Conservation (phyloP, 2,797 vertebrate genomes). For the Furcifer pardalis region DNA sequence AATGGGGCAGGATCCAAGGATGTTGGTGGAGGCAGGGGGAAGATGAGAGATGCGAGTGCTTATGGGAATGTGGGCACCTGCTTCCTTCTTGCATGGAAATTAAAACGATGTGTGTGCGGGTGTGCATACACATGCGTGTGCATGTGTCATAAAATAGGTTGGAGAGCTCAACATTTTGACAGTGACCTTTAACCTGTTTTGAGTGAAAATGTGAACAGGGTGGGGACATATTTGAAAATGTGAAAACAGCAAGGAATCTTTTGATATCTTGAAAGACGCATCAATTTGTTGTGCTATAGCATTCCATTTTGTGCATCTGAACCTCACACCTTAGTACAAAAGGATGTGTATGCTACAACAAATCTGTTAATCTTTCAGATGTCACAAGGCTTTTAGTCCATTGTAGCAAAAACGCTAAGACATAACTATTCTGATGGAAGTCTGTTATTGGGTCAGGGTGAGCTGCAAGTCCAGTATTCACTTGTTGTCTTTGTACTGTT, state of each 20-base stretch:
- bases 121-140: not conserved
- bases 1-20: conserved; percentile 93
- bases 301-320: not conserved
- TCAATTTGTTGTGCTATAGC: not conserved
- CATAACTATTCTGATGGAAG: not conserved
- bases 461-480: not conserved
- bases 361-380: not conserved
- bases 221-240: not conserved
- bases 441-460: not conserved
- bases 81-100: conserved; percentile 79
- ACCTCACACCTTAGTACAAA: not conserved
- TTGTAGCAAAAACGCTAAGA: not conserved
- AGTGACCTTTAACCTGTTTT: not conserved
- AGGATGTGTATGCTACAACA: not conserved
- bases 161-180: conserved; percentile 41
- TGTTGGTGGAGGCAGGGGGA: conserved; percentile 65
- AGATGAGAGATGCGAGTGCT: conserved; percentile 79
- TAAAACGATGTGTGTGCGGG: conserved; percentile 58
- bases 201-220: not conserved
- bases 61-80: conserved; percentile 80
- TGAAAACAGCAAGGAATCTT: not conserved
- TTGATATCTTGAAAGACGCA: not conserved
- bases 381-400: not conserved
- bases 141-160: conserved; percentile 56
- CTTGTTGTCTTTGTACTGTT: not conserved